Evolutionary conservation across 2,797 vertebrate genomes (phyloP), one percentile per base, ranked within the genome.

Genomic region (Morelia viridis): DNA sequence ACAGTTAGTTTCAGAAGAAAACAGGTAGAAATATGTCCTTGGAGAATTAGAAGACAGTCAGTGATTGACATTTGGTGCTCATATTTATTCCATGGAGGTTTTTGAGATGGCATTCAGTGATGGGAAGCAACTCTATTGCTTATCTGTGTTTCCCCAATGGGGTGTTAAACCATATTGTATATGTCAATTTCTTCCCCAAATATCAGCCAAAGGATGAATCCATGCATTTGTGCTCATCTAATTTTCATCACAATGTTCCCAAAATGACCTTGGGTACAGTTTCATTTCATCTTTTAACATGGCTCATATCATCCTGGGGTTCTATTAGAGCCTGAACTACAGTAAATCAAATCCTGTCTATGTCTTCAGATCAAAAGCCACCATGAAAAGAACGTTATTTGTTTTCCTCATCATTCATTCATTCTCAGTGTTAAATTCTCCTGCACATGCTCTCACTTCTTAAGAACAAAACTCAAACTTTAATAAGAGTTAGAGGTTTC

Each of bases 11-110:
- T 94, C 93, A 89, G 88, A 92, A 91, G 90, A 90, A 90, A 94
- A 93, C 95, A 95, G 85, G 89, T 94, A 92, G 19, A 95, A 96
- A 64, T 93, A 80, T 35, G 60, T 93, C 91, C 94, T 94, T 88
- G 68, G 96, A 96, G 97, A 94, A 92, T 94, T 95, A 95, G 89
- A 93, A 96, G 95, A 93, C 93, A 94, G 94, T 91, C 89, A 91
- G 95, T 97, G 96, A 97, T 96, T 97, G 97, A 92, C 97, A 96
- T 88, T 92, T 88, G 90, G 90, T 93, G 89, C 91, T 90, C 89
- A 94, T 95, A 94, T 92, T 95, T 96, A 95, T 96, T 97, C 97
- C 87, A 96, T 96, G 95, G 96, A 96, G 96, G 96, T 96, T 95
- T 95, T 96, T 96, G 95, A 89, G 91, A 88, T 95, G 96, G 95